A percentile compares a stretch with the other conserved stretches of the same genome.
Conservation (phyloP, 2,113 vertebrate genomes). For the Mus spicilegus region DNA sequence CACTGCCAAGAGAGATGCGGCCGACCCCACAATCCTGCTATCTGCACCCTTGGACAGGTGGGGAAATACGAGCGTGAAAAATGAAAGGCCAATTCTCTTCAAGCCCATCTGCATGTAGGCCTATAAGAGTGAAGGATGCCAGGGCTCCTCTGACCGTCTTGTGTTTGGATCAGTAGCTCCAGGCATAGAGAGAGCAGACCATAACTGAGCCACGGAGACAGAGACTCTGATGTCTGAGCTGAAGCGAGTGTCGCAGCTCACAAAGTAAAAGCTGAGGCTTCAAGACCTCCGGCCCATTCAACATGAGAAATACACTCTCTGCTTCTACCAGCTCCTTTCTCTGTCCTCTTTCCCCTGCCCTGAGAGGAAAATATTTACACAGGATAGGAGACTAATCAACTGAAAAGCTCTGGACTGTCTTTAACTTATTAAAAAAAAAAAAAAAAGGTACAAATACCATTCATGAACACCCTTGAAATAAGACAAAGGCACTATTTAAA, state of each 20-base stretch:
- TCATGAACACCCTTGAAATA: constrained; percentile 76
- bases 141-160: constrained; percentile 72
- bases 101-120: constrained; percentile 57
- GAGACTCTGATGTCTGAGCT: background rate
- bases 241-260: background rate
- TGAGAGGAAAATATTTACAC: constrained; percentile 81
- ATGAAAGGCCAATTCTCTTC: constrained; percentile 3
- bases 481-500: constrained; percentile 88
- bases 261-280: background rate
- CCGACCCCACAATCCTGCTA: background rate
- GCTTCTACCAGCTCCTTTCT: constrained; percentile 41
- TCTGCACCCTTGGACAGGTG: constrained; percentile 26
- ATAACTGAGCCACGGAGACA: background rate
- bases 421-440: constrained; percentile 82
- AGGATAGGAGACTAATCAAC: constrained; percentile 75
- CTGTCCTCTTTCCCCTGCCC: constrained; percentile 24
- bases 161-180: constrained; percentile 70
- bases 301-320: background rate
- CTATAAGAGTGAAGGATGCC: constrained; percentile 67
- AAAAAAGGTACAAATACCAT: constrained; percentile 44
- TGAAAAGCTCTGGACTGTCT: constrained; percentile 86
- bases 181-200: background rate
- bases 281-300: background rate
- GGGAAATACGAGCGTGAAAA: constrained; percentile 62
- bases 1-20: constrained; percentile 63